A percentile compares a stretch with the other conserved stretches of the same genome.
phyloP scores from a whole-genome alignment of 1,140 invertebrate genomes.

The Drosophila quadrilineata region DNA sequence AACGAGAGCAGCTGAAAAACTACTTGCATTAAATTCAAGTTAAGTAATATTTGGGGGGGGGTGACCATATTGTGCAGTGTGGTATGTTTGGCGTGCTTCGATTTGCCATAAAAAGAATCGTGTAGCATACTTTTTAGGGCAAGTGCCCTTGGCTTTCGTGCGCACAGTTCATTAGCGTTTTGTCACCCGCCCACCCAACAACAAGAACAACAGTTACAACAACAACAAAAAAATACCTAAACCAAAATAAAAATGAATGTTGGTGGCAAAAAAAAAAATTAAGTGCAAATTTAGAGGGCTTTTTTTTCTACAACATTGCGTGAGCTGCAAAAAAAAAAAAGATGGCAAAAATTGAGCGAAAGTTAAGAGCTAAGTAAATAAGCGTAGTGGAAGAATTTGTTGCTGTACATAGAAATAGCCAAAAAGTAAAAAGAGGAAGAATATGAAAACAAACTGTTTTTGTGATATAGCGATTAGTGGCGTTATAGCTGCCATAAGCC shows the following conservation, averaged over 20 bases:
- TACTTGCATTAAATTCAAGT: not conserved
- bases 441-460: too few species aligned
- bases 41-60: not conserved
- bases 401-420: too few species aligned
- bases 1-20: too few species aligned
- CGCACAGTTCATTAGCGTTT: conserved; percentile 68
- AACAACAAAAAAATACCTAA: conserved; percentile 8
- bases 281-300: conserved; percentile 55
- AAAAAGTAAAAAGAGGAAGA: too few species aligned
- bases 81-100: conserved; percentile 35
- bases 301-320: conserved; percentile 33
- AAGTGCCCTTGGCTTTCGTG: conserved; percentile 48
- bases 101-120: conserved; percentile 61
- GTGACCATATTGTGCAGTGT: conserved; percentile 19
- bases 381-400: too few species aligned
- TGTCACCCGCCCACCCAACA: conserved; percentile 49
- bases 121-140: conserved; percentile 35
- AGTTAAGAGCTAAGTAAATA: not conserved
- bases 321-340: conserved; percentile 22
- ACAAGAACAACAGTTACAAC: conserved; percentile 7
- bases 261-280: conserved; percentile 18
- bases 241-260: not conserved
- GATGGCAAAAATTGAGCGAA: too few species aligned
- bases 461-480: conserved; percentile 34
- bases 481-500: conserved; percentile 10